These are phyloP conservation scores for Epizoanthus ramosus DNA, from an alignment of 92 coral and sea anemone species.

Conservation along the genomic window DNA sequence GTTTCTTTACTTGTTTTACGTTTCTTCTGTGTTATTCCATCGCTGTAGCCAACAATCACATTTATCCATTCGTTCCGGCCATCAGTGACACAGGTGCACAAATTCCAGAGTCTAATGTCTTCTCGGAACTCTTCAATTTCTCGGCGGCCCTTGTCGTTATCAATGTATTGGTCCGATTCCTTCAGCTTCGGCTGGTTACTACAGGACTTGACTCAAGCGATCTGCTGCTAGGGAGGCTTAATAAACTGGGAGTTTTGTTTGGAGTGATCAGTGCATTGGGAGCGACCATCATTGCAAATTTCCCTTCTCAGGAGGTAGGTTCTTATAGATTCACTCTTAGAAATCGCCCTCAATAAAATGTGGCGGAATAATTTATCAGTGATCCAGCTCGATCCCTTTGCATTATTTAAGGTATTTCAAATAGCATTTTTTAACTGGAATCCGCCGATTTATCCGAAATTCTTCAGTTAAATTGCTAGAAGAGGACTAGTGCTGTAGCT, in stretches of 20 bases:
- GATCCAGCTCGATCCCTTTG: not conserved
- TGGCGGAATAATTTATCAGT: not conserved
- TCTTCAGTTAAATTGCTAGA: not conserved
- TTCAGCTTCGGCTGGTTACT: constrained; percentile 78
- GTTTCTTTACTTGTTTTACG: constrained; percentile 82
- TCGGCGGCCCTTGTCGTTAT: constrained; percentile 76
- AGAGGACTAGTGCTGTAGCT: too few species aligned
- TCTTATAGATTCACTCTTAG: not conserved
- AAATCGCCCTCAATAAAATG: not conserved
- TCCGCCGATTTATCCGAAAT: not conserved
- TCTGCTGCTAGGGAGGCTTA: constrained; percentile 74
- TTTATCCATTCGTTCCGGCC: constrained; percentile 96
- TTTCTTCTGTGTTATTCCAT: constrained; percentile 85
- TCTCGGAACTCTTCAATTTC: constrained; percentile 91
- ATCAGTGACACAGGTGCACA: constrained; percentile 98
- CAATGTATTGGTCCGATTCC: constrained; percentile 83
- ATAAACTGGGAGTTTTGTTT: constrained; percentile 74
- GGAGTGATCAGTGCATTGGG: constrained; percentile 86
- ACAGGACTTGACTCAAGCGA: constrained; percentile 70
- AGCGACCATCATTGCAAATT: constrained; percentile 92
- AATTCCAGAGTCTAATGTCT: constrained; percentile 90
- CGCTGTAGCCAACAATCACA: constrained; percentile 85
- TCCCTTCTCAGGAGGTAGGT: constrained; percentile 92
- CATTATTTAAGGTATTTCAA: too few species aligned
- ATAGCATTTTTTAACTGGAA: not conserved